Conservation (phyloP, 2,797 vertebrate genomes). For the Chlorospingus semifuscus region DNA sequence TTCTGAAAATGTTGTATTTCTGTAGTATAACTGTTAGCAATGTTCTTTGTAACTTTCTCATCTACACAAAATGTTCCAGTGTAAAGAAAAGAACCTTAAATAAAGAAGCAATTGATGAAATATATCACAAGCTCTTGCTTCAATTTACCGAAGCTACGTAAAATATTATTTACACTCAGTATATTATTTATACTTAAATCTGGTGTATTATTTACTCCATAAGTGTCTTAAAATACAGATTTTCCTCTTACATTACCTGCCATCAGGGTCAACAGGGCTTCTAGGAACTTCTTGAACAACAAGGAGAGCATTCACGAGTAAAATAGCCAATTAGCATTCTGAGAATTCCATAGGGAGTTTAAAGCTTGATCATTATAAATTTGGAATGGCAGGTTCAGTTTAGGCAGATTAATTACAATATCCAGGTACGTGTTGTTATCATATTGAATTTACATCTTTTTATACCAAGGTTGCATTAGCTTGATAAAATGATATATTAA, state of each 20-base stretch:
- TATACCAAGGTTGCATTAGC: conserved; percentile 58
- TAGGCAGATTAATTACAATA: conserved; percentile 75
- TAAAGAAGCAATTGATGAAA: background rate
- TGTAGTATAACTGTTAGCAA: background rate
- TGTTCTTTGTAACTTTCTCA: background rate
- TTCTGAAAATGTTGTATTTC: background rate
- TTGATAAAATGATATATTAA: conserved; percentile 71
- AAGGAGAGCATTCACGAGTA: conserved; percentile 28
- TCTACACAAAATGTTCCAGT: background rate
- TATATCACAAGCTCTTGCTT: background rate
- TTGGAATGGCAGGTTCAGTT: conserved; percentile 63
- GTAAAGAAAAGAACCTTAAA: background rate
- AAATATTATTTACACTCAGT: background rate
- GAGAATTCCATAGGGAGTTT: conserved; percentile 40
- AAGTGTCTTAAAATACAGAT: conserved; percentile 5
- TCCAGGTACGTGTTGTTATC: conserved; percentile 56
- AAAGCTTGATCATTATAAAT: conserved; percentile 67
- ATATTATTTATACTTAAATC: background rate
- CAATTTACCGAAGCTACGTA: background rate
- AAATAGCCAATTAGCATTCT: conserved; percentile 55
- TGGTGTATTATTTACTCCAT: background rate
- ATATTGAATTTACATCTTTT: conserved; percentile 65
- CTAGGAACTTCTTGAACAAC: background rate
- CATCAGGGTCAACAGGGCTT: background rate
- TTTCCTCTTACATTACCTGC: background rate